Evolutionary conservation across 1,140 invertebrate species (phyloP).

Genomic region (Wasmannia auropunctata): DNA sequence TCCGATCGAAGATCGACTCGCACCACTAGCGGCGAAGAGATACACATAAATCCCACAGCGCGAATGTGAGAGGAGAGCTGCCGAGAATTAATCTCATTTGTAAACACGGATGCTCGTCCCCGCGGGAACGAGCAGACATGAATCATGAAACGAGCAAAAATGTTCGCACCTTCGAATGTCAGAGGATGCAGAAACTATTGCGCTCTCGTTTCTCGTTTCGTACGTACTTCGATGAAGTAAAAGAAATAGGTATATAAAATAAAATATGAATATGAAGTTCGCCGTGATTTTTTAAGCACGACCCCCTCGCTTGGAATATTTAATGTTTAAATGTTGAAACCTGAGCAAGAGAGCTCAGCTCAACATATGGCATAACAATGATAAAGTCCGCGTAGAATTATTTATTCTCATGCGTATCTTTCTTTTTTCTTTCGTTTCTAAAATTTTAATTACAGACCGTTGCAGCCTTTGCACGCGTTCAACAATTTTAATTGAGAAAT

Average conservation of each 20-base stretch:
- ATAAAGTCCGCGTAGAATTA: neutral
- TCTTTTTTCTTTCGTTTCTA: neutral
- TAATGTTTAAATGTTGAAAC: neutral
- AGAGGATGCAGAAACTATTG: neutral
- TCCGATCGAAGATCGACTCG: constrained; percentile 42
- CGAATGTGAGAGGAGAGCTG: neutral
- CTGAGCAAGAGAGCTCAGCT: neutral
- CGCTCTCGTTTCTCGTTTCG: too few relatives aligned
- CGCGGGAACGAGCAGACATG: neutral
- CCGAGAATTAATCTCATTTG: constrained; percentile 51
- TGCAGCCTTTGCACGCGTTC: neutral
- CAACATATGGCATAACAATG: neutral
- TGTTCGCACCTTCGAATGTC: constrained; percentile 12
- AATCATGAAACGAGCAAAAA: constrained; percentile 28
- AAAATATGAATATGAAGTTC: neutral
- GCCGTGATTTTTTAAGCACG: neutral
- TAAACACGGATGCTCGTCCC: constrained; percentile 24
- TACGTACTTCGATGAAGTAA: neutral
- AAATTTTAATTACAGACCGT: neutral
- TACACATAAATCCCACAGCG: constrained; percentile 3
- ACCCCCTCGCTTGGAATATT: neutral
- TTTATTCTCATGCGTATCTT: neutral
- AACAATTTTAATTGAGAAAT: constrained; percentile 4
- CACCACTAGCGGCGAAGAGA: constrained; percentile 18
- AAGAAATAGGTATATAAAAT: neutral